Evolutionary conservation across 92 coral and sea anemone genomes (phyloP), one percentile per base, ranked within the genome.

Genomic region (Parazoanthus atlanticus): DNA sequence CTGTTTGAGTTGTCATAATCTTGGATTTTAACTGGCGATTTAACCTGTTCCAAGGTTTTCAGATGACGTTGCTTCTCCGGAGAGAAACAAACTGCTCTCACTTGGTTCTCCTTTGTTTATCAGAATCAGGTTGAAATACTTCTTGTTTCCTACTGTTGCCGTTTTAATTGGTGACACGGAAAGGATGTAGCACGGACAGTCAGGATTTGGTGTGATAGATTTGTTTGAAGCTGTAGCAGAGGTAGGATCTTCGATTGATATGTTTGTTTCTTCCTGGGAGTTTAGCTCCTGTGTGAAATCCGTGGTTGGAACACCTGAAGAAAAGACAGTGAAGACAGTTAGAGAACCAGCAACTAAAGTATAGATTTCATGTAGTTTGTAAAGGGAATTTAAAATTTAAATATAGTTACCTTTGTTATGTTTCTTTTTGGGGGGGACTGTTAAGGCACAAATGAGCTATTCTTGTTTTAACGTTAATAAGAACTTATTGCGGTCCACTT

Each of bases 51-150:
- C 78, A 73, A 73, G 78, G 78, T 73, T 73, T 73, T 73, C 38
- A 73, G 5, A 5, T 43, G 41, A 73, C 78, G 36, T 73, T 73
- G 78, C 78, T 73, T 73, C 46, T 73, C 78, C 25, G 78, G 78
- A 29, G 78, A 73, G 78, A 73, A 73, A 73, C 46, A 73, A 73
- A 73, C 78, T 73, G 41, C 78, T 73, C 78, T 73, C 41, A 73
- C 41, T 73, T 73, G 36, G 78, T 73, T 73, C 41, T 32, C 78
- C 43, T 73, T 73, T 73, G 78, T 73, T 73, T 73, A 46, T n/a
- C 41, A 73, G 78, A 73, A 73, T 73, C 23, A 73, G 78, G 78
- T 73, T 73, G 78, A 73, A 73, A 0, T 73, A 73, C 78, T 73
- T 73, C 78, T 73, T 73, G 78, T 33, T 73, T 73, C n/a, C 78